Conservation (phyloP, 2,888 invertebrate genomes). For the Aradus depressus region DNA sequence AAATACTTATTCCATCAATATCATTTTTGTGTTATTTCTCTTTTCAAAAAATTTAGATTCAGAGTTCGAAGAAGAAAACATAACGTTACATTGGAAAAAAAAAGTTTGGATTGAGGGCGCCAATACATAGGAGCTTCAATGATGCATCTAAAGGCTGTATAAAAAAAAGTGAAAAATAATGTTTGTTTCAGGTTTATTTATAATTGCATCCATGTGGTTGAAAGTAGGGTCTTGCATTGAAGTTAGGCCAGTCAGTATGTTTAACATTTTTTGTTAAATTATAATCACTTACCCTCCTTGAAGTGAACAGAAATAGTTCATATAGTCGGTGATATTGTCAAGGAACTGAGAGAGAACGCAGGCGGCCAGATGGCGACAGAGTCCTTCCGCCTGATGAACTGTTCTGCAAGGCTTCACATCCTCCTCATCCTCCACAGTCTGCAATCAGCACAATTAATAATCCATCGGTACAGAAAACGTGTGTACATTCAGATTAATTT, state of each 20-base stretch:
- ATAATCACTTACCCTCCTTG: neutral
- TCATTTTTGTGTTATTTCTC: too few species aligned
- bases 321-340: conserved; percentile 7
- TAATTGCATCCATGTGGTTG: neutral
- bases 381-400: conserved; percentile 8
- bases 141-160: too few species aligned
- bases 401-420: conserved; percentile 4
- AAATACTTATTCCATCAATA: too few species aligned
- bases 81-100: too few species aligned
- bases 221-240: neutral
- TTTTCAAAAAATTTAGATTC: too few species aligned
- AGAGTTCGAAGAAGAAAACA: too few species aligned
- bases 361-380: conserved; percentile 10
- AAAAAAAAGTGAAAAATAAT: too few species aligned
- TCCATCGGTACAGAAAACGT: too few species aligned
- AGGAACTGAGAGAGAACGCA: conserved; percentile 14
- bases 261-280: neutral
- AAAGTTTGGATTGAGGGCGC: too few species aligned
- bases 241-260: too few species aligned
- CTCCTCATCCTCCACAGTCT: conserved; percentile 5
- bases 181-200: neutral
- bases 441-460: neutral
- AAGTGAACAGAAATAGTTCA: conserved; percentile 10
- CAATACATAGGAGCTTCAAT: too few species aligned
- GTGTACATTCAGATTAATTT: too few species aligned